These are phyloP conservation scores for Anoplophora glabripennis DNA, from an alignment of 1,140 invertebrate species.

Conservation along the genomic window DNA sequence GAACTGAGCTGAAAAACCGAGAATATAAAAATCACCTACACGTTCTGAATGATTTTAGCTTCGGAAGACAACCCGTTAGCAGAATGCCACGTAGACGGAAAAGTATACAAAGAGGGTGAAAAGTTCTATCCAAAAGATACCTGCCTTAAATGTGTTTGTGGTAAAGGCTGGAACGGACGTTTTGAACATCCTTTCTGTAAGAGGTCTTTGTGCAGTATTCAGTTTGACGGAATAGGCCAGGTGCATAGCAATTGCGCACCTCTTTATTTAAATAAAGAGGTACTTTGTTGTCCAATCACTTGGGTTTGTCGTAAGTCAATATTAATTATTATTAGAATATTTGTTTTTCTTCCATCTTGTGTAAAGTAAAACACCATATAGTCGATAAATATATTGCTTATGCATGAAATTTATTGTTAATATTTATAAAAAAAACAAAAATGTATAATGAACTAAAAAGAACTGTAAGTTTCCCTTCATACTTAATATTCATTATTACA, in stretches of 20 bases:
- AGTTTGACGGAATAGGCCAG: conserved; percentile 22
- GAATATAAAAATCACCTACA: no score
- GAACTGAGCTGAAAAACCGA: no score
- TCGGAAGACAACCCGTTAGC: no score
- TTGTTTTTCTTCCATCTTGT: no score
- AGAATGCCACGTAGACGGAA: conserved; percentile 33
- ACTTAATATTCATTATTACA: no score
- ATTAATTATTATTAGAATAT: neutral
- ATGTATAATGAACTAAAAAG: no score
- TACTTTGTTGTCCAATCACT: conserved; percentile 27
- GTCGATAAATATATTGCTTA: no score
- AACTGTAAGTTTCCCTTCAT: no score
- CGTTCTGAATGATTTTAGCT: no score
- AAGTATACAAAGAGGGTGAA: conserved; percentile 28
- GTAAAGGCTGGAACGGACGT: conserved; percentile 34
- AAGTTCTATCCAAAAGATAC: conserved; percentile 30
- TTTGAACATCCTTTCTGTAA: conserved; percentile 28
- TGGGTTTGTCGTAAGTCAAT: conserved; percentile 31
- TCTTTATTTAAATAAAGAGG: conserved; percentile 14
- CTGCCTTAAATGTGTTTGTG: conserved; percentile 35
- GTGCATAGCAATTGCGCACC: conserved; percentile 31
- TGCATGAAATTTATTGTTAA: no score
- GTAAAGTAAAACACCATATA: no score
- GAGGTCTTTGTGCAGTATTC: conserved; percentile 22
- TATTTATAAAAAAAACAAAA: no score